Evolutionary conservation across 2,797 vertebrate species (phyloP).

Genomic region (Crenuchus spilurus): DNA sequence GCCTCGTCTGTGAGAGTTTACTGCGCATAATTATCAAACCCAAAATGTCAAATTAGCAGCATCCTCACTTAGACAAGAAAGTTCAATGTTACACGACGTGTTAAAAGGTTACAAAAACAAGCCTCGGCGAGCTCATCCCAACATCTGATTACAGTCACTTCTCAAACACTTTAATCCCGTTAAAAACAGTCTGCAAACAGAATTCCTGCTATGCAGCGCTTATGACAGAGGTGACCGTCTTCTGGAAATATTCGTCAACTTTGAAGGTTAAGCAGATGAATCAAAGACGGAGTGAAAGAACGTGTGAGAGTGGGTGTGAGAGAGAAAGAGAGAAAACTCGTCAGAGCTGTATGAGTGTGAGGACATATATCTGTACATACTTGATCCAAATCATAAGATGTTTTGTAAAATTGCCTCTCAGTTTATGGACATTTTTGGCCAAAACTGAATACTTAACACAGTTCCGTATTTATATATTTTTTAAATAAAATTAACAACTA

Average conservation of each 20-base stretch:
- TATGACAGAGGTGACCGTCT: not conserved
- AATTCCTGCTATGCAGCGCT: not conserved
- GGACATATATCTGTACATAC: not conserved
- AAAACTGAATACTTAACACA: no score
- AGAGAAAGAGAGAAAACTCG: not conserved
- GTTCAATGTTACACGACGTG: not conserved
- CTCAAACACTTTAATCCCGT: constrained; percentile 29
- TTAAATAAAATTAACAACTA: no score
- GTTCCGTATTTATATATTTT: no score
- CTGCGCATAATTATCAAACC: constrained; percentile 8
- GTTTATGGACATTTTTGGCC: no score
- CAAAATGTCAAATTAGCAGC: constrained; percentile 25
- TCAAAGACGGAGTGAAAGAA: constrained; percentile 11
- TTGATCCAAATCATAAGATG: no score
- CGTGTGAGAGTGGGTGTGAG: not conserved
- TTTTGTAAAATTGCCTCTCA: no score
- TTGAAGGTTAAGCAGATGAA: constrained; percentile 18
- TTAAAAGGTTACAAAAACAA: constrained; percentile 9
- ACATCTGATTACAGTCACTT: constrained; percentile 17
- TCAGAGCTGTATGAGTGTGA: not conserved
- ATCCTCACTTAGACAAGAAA: not conserved
- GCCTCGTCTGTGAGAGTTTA: not conserved
- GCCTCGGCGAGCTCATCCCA: not conserved
- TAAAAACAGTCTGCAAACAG: not conserved
- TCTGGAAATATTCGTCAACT: not conserved